A percentile compares a stretch with the other conserved stretches of the same genome.
Evolutionary conservation across 2,113 vertebrate species (phyloP).

Genomic region (Thamnophis sirtalis): DNA sequence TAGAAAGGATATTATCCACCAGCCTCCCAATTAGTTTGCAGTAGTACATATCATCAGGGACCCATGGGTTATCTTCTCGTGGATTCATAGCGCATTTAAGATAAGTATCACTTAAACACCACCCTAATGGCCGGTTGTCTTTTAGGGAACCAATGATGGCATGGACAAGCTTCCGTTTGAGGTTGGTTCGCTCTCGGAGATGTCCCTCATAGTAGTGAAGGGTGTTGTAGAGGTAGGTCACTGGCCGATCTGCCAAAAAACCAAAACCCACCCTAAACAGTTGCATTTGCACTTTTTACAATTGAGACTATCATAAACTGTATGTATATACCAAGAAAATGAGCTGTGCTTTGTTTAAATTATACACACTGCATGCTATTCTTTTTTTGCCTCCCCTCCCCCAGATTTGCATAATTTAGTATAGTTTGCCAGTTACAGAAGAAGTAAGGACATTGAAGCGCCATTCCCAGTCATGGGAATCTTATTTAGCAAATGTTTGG

Average conservation of each 20-base stretch:
- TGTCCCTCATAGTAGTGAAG: conserved; percentile 96
- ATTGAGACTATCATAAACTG: background rate
- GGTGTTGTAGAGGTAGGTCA: conserved; percentile 98
- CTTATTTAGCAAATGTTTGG: background rate
- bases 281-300: background rate
- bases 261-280: background rate
- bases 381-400: background rate
- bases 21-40: conserved; percentile 96
- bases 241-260: conserved; percentile 84
- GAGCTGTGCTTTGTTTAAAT: background rate
- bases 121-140: conserved; percentile 91
- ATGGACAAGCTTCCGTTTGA: conserved; percentile 96
- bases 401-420: background rate
- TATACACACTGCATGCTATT: background rate
- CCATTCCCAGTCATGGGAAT: background rate
- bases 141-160: conserved; percentile 97
- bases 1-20: conserved; percentile 97
- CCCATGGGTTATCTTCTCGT: conserved; percentile 90
- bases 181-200: conserved; percentile 85
- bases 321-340: background rate
- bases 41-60: conserved; percentile 96
- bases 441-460: background rate
- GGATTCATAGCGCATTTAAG: conserved; percentile 92
- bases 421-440: background rate
- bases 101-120: conserved; percentile 97